Conservation (phyloP, 2,797 vertebrate species). For the Etheostoma perlongum region DNA sequence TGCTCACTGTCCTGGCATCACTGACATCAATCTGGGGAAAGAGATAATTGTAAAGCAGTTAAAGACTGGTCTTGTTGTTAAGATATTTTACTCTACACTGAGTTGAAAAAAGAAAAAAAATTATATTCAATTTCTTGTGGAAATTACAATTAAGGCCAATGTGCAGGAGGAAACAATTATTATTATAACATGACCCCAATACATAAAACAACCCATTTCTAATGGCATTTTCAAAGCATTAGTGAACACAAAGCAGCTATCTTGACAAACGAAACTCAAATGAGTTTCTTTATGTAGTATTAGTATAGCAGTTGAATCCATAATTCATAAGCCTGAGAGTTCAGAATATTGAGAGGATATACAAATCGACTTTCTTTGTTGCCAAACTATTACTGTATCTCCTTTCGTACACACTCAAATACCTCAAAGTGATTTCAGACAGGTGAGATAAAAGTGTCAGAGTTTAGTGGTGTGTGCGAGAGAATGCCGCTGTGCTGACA, state of each 20-base stretch:
- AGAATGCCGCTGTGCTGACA: constrained; percentile 55
- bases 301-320: constrained; percentile 31
- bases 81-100: neutral
- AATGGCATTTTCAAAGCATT: constrained; percentile 38
- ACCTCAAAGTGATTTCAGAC: constrained; percentile 60
- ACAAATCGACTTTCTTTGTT: constrained; percentile 38
- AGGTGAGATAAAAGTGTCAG: constrained; percentile 61
- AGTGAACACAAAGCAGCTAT: constrained; percentile 38
- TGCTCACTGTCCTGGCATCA: constrained; percentile 91
- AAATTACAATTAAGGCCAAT: constrained; percentile 22
- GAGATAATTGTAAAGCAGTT: constrained; percentile 18
- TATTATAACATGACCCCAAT: constrained; percentile 15
- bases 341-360: constrained; percentile 30
- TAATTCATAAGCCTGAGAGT: constrained; percentile 35
- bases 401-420: constrained; percentile 29
- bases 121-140: constrained; percentile 1
- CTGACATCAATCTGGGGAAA: constrained; percentile 70
- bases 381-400: constrained; percentile 16
- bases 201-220: constrained; percentile 29
- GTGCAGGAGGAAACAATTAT: constrained; percentile 23
- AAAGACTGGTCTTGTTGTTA: neutral
- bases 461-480: constrained; percentile 66
- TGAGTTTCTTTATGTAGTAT: constrained; percentile 10
- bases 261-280: constrained; percentile 8
- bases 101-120: neutral